phyloP scores from a whole-genome alignment of 2,888 invertebrate genomes.

The Cephus nigrinus region DNA sequence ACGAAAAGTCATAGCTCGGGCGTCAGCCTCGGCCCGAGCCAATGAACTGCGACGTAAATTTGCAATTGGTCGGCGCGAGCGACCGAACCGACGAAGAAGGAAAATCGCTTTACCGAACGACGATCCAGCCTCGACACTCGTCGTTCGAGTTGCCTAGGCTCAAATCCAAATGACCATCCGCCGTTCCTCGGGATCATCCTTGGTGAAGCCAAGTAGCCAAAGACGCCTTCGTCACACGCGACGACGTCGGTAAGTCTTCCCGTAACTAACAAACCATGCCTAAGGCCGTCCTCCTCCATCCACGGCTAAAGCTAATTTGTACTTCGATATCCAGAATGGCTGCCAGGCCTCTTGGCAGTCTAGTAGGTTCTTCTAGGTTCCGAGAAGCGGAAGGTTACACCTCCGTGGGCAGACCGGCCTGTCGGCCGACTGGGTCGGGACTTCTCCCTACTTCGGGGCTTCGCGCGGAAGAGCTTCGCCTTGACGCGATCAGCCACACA shows the following conservation, averaged over 20 bases:
- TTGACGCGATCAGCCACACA: not conserved
- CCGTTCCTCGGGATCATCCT: not conserved
- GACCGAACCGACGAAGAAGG: not conserved
- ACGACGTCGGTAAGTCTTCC: not conserved
- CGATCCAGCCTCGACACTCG: not conserved
- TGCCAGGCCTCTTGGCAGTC: not conserved
- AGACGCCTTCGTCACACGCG: not conserved
- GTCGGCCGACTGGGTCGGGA: conserved; percentile 30
- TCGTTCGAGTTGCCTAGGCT: not conserved
- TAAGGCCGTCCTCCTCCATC: not conserved
- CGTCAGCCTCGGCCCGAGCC: not conserved
- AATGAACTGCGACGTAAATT: not conserved
- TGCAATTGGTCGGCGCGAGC: not conserved
- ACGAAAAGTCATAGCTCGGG: not conserved
- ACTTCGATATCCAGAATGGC: not conserved
- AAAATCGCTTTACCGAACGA: not conserved
- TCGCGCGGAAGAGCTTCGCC: not conserved
- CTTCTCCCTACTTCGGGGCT: not conserved
- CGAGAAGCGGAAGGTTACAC: conserved; percentile 42
- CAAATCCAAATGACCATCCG: not conserved
- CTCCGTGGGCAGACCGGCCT: conserved; percentile 37
- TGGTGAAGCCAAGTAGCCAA: not conserved
- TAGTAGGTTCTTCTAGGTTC: conserved; percentile 30
- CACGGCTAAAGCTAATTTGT: conserved; percentile 30
- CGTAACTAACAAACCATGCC: conserved; percentile 10